phyloP scores from a whole-genome alignment of 2,113 vertebrate genomes.

The Petromus typicus region DNA sequence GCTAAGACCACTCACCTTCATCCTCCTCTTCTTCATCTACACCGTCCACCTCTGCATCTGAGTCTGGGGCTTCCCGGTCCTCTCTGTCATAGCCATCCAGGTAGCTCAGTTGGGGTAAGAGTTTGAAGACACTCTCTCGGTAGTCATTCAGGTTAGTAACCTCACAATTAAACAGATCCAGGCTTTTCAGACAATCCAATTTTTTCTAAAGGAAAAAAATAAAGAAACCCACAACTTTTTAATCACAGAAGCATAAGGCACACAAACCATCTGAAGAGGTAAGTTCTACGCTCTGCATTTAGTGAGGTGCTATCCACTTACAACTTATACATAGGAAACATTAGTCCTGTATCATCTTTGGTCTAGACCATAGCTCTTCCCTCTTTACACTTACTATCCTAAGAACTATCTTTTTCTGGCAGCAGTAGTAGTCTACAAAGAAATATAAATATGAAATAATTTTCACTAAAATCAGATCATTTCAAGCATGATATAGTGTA shows the following conservation, averaged over 20 bases:
- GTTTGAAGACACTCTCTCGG: conserved; percentile 94
- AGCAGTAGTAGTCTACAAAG: neutral
- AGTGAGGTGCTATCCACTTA: neutral
- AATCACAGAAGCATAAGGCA: conserved; percentile 50
- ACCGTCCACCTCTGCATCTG: conserved; percentile 93
- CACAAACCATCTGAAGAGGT: conserved; percentile 47
- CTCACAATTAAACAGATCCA: conserved; percentile 97
- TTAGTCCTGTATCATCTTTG: neutral
- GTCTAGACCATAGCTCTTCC: neutral
- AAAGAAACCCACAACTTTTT: conserved; percentile 54
- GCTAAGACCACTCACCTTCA: conserved; percentile 86
- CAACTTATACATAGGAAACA: neutral
- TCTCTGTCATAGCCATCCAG: conserved; percentile 94
- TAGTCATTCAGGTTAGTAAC: conserved; percentile 95
- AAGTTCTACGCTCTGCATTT: conserved; percentile 36
- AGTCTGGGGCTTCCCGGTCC: conserved; percentile 93
- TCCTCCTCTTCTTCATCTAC: conserved; percentile 92
- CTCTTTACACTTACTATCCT: neutral
- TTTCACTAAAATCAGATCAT: conserved; percentile 36
- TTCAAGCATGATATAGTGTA: conserved; percentile 27
- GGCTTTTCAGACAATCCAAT: conserved; percentile 93
- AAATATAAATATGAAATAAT: conserved; percentile 44
- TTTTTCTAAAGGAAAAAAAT: conserved; percentile 90
- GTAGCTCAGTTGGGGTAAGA: conserved; percentile 94
- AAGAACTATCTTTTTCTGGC: conserved; percentile 8